A percentile compares a stretch with the other conserved stretches of the same genome.
Conservation (phyloP, 2,113 vertebrate species). For the Suncus etruscus region DNA sequence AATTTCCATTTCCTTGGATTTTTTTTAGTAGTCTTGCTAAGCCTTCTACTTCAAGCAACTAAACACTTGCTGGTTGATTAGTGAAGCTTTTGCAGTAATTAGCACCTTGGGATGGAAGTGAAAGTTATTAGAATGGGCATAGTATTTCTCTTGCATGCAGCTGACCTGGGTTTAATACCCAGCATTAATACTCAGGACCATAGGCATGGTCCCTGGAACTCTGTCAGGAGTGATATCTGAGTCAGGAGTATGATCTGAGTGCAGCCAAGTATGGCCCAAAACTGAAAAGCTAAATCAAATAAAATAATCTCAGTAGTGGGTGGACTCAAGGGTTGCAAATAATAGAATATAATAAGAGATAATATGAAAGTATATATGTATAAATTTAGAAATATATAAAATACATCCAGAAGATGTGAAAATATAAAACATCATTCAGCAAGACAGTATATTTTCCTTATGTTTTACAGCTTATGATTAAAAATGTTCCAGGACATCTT, state of each 20-base stretch:
- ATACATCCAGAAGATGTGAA: not conserved
- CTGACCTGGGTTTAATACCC: too few relatives aligned
- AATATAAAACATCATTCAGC: not conserved
- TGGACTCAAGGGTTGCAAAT: not conserved
- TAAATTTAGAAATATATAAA: not conserved
- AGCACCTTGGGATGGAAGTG: not conserved
- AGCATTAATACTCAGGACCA: too few relatives aligned
- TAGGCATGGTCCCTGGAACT: too few relatives aligned
- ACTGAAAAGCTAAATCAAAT: too few relatives aligned
- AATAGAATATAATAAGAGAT: not conserved
- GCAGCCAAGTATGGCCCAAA: too few relatives aligned
- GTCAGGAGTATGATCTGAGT: too few relatives aligned
- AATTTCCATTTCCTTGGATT: not conserved
- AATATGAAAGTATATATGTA: not conserved
- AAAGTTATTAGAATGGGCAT: not conserved
- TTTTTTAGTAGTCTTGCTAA: not conserved
- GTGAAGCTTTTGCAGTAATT: not conserved
- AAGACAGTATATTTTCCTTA: not conserved
- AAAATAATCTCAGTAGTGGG: too few relatives aligned
- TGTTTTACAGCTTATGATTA: constrained; percentile 33
- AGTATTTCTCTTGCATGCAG: too few relatives aligned
- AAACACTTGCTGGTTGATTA: not conserved
- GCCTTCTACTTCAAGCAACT: not conserved
- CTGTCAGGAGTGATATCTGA: too few relatives aligned
- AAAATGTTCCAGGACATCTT: constrained; percentile 20